phyloP scores from a whole-genome alignment of 2,113 vertebrate genomes.

The Todiramphus saurophagus region DNA sequence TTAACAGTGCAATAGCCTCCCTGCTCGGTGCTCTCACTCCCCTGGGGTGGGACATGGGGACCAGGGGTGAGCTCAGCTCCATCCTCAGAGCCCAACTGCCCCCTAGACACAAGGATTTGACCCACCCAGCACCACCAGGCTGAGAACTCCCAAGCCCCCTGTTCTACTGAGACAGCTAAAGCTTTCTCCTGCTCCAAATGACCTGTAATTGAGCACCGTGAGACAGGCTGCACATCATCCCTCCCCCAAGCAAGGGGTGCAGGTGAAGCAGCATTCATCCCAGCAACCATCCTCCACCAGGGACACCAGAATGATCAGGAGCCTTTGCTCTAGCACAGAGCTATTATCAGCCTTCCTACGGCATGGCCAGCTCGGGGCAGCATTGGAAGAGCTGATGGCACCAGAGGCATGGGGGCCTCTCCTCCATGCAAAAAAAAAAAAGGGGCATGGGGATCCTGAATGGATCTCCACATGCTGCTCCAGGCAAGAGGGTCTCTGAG shows the following conservation, averaged over 20 bases:
- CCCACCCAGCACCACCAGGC: accelerated
- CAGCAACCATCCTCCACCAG: not conserved
- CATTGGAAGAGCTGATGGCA: accelerated
- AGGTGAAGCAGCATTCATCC: not conserved
- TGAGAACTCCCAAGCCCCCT: not conserved
- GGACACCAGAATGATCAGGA: not conserved
- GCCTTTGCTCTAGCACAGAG: not conserved
- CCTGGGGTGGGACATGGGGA: accelerated
- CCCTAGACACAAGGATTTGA: not conserved
- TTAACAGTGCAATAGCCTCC: not conserved
- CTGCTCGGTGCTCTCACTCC: not conserved
- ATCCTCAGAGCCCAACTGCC: accelerated
- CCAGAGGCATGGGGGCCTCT: too few species aligned
- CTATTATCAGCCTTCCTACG: not conserved
- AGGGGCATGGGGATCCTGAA: not conserved
- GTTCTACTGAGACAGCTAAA: accelerated
- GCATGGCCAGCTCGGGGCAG: not conserved
- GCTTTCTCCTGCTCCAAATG: not conserved
- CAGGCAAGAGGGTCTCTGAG: not conserved
- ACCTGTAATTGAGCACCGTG: not conserved
- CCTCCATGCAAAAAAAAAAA: accelerated
- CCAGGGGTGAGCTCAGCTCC: accelerated
- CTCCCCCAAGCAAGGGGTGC: not conserved
- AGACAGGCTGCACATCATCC: not conserved
- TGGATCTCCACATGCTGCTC: not conserved